Conservation (phyloP, 2,113 vertebrate genomes). For the Macquaria ambigua region DNA sequence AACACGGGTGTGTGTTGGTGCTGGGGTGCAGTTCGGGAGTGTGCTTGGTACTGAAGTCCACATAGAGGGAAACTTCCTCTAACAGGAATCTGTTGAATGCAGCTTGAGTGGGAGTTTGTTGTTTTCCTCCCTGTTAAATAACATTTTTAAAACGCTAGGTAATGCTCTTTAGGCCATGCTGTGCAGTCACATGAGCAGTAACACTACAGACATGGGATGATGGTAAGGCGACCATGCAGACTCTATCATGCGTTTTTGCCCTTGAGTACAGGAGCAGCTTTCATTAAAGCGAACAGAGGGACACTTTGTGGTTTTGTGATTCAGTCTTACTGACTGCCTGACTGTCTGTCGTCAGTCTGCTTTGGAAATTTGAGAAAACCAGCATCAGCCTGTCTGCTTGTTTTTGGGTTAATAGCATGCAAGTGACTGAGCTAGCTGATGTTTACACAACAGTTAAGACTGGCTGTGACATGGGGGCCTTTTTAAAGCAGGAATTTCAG, state of each 20-base stretch:
- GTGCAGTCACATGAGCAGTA: constrained; percentile 28
- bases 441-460: constrained; percentile 47
- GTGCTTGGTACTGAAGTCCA: neutral
- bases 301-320: constrained; percentile 23
- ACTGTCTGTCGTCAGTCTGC: neutral
- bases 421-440: neutral
- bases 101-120: neutral
- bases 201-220: neutral
- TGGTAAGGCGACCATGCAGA: neutral
- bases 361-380: constrained; percentile 24
- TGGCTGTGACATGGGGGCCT: neutral
- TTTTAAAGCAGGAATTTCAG: constrained; percentile 21
- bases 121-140: neutral
- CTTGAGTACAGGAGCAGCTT: constrained; percentile 41
- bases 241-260: constrained; percentile 15
- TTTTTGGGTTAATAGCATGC: constrained; percentile 20
- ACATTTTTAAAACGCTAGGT: constrained; percentile 5
- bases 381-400: constrained; percentile 7
- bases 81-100: constrained; percentile 65
- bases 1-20: neutral
- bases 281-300: constrained; percentile 39
- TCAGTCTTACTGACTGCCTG: neutral
- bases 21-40: neutral
- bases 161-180: neutral
- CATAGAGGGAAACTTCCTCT: constrained; percentile 36